Base-by-base conservation (phyloP, 1,140 invertebrate species). In the Nylanderia fulva region DNA sequence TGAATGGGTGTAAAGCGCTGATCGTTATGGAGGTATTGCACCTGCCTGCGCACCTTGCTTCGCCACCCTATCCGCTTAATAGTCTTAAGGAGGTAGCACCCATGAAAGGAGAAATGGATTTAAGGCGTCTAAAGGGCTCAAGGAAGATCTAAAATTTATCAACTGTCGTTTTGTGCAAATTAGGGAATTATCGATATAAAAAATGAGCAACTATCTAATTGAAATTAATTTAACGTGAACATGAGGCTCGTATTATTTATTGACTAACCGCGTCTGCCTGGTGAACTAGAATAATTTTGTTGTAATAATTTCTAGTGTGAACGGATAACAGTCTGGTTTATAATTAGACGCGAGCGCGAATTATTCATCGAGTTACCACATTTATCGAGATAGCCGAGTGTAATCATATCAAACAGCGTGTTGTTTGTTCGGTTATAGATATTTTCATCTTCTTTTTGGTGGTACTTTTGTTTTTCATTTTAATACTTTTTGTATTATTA, bases 11-110 rank as follows among this genome's bases (percentile, higher is more conserved):
- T 68, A 56, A 29, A 63, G 63, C 42, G 75, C 45, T 68, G 75
- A 79, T 82, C 77, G 36, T 82, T 58, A 71, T n/a, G 76, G 61
- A 68, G 36, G 75, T 54, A 71, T 82, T 42, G 42, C 66, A 72
- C 52, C 66, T 60, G 36, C 66, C n/a, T 58, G 66, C 66, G 64
- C 66, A 82, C 66, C 66, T 82, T 72, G 66, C 52, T 82, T 42
- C 18, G 60, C 75, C 42, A 60, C 29, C 21, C n/a, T 54, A 18
- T 27, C 33, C 36, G 45, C 42, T 79, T 79, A 58, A 54, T 82
- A 60, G 5, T 72, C n/a, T n/a, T 48, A 82, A 72, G 36, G 15
- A 72, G 52, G 8, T 42, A 42, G 21, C 21, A 63, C 18, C 24
- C 29, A 33, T 36, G 45, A 6, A 68, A 39, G 15, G 21, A 9